phyloP scores from a whole-genome alignment of 2,113 vertebrate species.

The Caloenas nicobarica region DNA sequence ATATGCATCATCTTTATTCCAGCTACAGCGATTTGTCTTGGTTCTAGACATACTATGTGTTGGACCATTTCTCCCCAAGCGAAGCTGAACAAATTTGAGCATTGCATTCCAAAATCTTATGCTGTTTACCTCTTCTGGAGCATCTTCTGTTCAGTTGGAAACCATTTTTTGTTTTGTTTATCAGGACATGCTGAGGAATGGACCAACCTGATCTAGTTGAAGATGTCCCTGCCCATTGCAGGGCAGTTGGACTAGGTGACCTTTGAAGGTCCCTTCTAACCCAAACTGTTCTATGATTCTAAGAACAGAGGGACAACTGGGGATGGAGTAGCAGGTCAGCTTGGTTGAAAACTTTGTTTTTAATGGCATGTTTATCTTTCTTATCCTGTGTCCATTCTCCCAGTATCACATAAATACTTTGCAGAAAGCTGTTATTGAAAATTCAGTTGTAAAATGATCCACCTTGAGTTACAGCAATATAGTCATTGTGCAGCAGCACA shows the following conservation, averaged over 20 bases:
- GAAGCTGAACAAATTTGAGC: neutral
- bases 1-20: neutral
- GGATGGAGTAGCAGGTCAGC: neutral
- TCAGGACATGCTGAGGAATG: neutral
- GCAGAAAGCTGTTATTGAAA: neutral
- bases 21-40: neutral
- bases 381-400: neutral
- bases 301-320: neutral
- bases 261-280: no score
- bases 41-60: neutral
- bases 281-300: no score
- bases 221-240: no score
- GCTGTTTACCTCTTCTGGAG: neutral
- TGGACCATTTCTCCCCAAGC: neutral
- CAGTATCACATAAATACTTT: neutral
- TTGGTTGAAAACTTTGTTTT: neutral
- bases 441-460: neutral
- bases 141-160: neutral
- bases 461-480: neutral
- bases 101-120: neutral
- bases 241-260: no score
- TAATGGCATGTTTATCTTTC: neutral
- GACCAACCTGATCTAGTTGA: no score
- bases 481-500: neutral
- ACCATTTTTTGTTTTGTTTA: neutral